Evolutionary conservation across 2,113 vertebrate genomes (phyloP), one percentile per base, ranked within the genome.

Genomic region (Lonchura striata): DNA sequence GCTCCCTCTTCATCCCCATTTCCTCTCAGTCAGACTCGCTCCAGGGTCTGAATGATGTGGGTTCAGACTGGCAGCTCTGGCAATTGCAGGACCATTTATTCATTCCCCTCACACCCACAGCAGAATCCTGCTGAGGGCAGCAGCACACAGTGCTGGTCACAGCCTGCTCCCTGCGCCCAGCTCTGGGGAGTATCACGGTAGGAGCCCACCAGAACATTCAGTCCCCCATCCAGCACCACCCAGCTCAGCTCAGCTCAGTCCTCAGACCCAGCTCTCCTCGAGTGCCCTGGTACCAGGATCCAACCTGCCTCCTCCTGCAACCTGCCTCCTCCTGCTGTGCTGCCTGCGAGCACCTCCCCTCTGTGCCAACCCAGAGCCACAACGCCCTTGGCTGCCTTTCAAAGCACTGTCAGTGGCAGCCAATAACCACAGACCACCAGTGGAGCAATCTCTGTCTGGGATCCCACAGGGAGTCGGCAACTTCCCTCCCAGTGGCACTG

Each of bases 91-190:
- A 75, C 65, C 84, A 68, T 86, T 89, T 96, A 92, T 82, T 92
- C 65, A 94, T 91, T 87, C 87, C 53, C 90, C 87, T 95, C 93
- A 89, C 93, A 92, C 69, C 41, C 52, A 2, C 11, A 82, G 77
- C 52, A 77, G 81, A 90, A 88, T 94, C 81, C 77, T 84, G 93
- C 92, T 77, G 87, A 91, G 86, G 81, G 61, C 74, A 78, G 89
- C 89, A 91, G 84, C 87, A 46, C 91, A 80, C 50, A 53, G 76
- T 4, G n/a, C 81, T 46, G 64, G 89, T 47, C 95, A 70, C 81
- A 95, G 84, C 52, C 79, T 19, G 30, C 61, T 94, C 88, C 85
- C 88, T 87, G 74, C 42, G 78, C 79, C 72, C 92, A 52, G 71
- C 49, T 39, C 53, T 0, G 0, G 75, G 61, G 35, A 86, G 21